phyloP scores from a whole-genome alignment of 2,113 vertebrate genomes.

The Hypocryptadius cinnamomeus region DNA sequence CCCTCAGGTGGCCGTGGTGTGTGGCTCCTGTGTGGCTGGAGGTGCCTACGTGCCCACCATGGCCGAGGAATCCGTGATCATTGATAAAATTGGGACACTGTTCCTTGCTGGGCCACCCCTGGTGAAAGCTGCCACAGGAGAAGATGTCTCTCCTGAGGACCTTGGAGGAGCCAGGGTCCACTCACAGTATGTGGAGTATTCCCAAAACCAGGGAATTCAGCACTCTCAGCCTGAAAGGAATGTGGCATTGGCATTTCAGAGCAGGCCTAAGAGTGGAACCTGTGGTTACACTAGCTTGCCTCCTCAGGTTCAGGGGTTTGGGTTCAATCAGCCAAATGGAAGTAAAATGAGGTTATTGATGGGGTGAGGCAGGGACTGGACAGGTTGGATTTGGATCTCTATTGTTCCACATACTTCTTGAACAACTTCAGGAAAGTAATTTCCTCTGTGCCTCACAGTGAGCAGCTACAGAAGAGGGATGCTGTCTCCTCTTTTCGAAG shows the following conservation, averaged over 20 bases:
- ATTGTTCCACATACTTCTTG: background rate
- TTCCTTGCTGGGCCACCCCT: constrained; percentile 85
- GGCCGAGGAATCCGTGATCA: constrained; percentile 80
- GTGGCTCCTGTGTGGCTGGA: constrained; percentile 83
- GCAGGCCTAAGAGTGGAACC: background rate
- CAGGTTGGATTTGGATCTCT: background rate
- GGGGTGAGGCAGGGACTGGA: background rate
- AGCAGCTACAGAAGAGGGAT: background rate
- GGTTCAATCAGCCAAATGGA: background rate
- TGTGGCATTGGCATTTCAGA: background rate
- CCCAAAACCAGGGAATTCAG: background rate
- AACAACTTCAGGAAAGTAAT: background rate
- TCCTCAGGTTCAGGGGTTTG: background rate
- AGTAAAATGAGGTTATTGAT: background rate
- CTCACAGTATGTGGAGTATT: constrained; percentile 60
- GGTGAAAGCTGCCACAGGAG: constrained; percentile 86
- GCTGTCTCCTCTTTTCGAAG: background rate
- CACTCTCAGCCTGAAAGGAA: no score
- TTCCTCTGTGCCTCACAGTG: background rate
- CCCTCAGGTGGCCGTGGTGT: constrained; percentile 81
- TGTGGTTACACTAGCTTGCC: background rate
- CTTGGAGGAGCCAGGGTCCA: constrained; percentile 82
- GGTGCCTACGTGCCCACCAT: constrained; percentile 83
- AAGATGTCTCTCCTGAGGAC: constrained; percentile 78
- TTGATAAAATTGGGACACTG: constrained; percentile 79